Evolutionary conservation across 2,888 invertebrate species (phyloP).

Genomic region (Lissonota sp.): DNA sequence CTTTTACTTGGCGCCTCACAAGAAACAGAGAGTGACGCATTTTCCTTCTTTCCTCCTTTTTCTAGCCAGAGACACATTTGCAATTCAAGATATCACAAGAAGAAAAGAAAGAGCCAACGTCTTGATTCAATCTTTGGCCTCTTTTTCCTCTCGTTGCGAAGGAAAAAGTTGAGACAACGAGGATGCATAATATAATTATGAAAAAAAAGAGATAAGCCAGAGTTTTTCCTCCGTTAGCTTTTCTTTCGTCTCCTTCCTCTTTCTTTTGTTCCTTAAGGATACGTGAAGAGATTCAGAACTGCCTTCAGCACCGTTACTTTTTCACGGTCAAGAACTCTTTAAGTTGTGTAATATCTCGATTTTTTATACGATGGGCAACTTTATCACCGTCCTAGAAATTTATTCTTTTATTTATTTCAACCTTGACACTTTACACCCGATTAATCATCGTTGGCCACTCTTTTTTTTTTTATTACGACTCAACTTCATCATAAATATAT

Average conservation of each 20-base stretch:
- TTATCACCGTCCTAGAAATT: slow-evolving; percentile 61
- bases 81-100: slow-evolving; percentile 6
- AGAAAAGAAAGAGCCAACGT: not conserved
- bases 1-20: too few species aligned
- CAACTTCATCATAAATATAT: slow-evolving; percentile 53
- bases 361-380: slow-evolving; percentile 38
- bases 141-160: too few species aligned
- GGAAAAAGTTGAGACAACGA: not conserved
- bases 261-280: not conserved
- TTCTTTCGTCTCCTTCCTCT: slow-evolving; percentile 3
- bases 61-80: slow-evolving; percentile 17
- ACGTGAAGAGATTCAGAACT: not conserved
- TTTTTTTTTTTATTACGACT: slow-evolving; percentile 58
- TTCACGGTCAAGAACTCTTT: slow-evolving; percentile 42
- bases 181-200: not conserved
- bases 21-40: too few species aligned
- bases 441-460: slow-evolving; percentile 55
- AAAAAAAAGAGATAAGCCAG: too few species aligned
- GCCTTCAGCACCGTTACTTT: not conserved
- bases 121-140: not conserved
- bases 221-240: not conserved
- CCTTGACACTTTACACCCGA: slow-evolving; percentile 67
- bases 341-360: slow-evolving; percentile 41
- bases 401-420: slow-evolving; percentile 64
- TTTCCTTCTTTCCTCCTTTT: too few species aligned